Evolutionary conservation across 2,797 vertebrate genomes (phyloP), one percentile per base, ranked within the genome.

Genomic region (Smutsia temminckii): DNA sequence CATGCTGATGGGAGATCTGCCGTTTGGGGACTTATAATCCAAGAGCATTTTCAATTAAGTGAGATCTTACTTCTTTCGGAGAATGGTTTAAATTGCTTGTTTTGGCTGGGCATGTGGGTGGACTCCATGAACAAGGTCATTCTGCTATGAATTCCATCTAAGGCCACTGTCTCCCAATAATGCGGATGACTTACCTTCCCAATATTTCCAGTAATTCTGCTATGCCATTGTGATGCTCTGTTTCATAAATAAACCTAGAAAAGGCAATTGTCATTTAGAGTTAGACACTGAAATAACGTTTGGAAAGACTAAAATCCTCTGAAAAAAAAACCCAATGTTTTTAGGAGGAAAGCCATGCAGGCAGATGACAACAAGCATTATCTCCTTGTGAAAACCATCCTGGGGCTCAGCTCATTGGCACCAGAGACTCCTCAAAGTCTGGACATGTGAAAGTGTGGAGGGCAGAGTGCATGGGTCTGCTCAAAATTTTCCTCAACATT

Each of bases 201-300:
- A 99, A 98, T 98, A 99, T 99, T 98, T 99, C 99, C 99, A 99
- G 98, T 97, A 99, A 98, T 97, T 99, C 99, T 97, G 99, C 99
- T 98, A 99, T 99, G 98, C 99, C 99, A 69, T 99, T 99, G 98
- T 99, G 99, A 98, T 99, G 99, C 98, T 99, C 99, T 7, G 99
- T 99, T 99, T 99, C 99, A 98, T 99, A 99, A 99, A 99, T 99
- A 99, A 99, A 99, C 98, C 99, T 99, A 97, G 95, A 95, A 95
- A 51, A 98, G 55, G 85, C 69, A 84, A 75, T 34, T 88, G 90
- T 53, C 40, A 27, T 10, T 85, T 20, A 85, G 92, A 51, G 23
- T 64, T 18, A 27, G 68, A 75, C 8, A 4, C 3, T 21, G 72
- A 85, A 23, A 5, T 16, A 20, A 85, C 2, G 55, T 23, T 64